These are phyloP conservation scores for Drosophila arizonae DNA, from an alignment of 1,140 invertebrate species.

Conservation along the genomic window DNA sequence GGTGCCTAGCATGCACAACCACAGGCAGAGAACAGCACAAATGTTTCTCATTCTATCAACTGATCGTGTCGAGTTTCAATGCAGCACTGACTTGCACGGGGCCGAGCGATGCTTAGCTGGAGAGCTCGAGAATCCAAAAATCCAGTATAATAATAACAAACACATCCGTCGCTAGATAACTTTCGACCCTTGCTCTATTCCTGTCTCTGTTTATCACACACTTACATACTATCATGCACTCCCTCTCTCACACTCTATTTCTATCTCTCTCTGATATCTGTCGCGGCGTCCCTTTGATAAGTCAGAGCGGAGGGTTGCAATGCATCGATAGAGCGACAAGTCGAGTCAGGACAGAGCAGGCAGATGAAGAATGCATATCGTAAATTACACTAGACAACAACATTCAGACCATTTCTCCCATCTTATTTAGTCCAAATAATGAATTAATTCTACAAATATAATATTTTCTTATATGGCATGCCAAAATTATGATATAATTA, in stretches of 20 bases:
- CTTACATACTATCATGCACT: background rate
- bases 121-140: slow-evolving; percentile 19
- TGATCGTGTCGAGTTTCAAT: slow-evolving; percentile 35
- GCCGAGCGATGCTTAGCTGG: slow-evolving; percentile 21
- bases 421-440: too few species aligned
- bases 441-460: too few species aligned
- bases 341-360: slow-evolving; percentile 4
- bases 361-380: background rate
- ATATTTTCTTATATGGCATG: too few species aligned
- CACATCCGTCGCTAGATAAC: slow-evolving; percentile 53
- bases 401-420: background rate
- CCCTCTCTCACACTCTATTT: background rate
- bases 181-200: slow-evolving; percentile 35
- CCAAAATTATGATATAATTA: too few species aligned
- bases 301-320: slow-evolving; percentile 22
- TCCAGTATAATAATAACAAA: slow-evolving; percentile 1
- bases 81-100: slow-evolving; percentile 43
- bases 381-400: slow-evolving; percentile 30
- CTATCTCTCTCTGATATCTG: slow-evolving; percentile 1
- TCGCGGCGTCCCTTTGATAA: slow-evolving; percentile 13
- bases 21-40: slow-evolving; percentile 26
- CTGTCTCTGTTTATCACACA: background rate
- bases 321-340: slow-evolving; percentile 3
- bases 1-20: slow-evolving; percentile 35
- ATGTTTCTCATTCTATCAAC: slow-evolving; percentile 35